Evolutionary conservation across 2,797 vertebrate genomes (phyloP).

Genomic region (Lutjanus campechanus): DNA sequence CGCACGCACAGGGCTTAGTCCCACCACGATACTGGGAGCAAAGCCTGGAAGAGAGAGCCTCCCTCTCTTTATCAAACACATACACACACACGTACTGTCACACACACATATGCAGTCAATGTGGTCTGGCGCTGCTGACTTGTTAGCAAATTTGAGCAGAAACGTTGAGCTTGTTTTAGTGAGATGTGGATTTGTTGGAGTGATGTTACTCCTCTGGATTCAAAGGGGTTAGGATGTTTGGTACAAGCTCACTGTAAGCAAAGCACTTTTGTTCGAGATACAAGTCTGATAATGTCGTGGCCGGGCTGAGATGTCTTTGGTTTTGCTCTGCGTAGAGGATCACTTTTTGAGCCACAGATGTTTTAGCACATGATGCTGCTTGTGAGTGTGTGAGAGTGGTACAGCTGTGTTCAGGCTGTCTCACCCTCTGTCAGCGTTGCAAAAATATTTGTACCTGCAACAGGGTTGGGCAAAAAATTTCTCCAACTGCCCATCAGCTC

Average conservation of each 20-base stretch:
- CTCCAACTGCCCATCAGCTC: too few relatives aligned
- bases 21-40: slow-evolving; percentile 70
- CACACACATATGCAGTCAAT: slow-evolving; percentile 54
- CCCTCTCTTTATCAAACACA: slow-evolving; percentile 59
- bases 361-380: slow-evolving; percentile 30
- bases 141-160: slow-evolving; percentile 62
- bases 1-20: slow-evolving; percentile 80
- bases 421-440: neutral
- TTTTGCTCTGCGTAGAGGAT: slow-evolving; percentile 39
- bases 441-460: neutral
- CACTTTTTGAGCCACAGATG: slow-evolving; percentile 39
- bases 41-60: slow-evolving; percentile 62
- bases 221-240: slow-evolving; percentile 44
- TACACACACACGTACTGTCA: slow-evolving; percentile 39
- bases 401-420: neutral
- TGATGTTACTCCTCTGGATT: slow-evolving; percentile 44
- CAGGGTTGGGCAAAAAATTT: too few relatives aligned
- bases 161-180: slow-evolving; percentile 50
- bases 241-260: slow-evolving; percentile 42
- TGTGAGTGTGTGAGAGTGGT: slow-evolving; percentile 3
- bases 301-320: slow-evolving; percentile 33
- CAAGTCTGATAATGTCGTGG: slow-evolving; percentile 45
- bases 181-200: slow-evolving; percentile 56
- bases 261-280: slow-evolving; percentile 58
- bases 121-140: slow-evolving; percentile 46